Evolutionary conservation across 2,113 vertebrate genomes (phyloP).

Genomic region (Catharus bicknelli): DNA sequence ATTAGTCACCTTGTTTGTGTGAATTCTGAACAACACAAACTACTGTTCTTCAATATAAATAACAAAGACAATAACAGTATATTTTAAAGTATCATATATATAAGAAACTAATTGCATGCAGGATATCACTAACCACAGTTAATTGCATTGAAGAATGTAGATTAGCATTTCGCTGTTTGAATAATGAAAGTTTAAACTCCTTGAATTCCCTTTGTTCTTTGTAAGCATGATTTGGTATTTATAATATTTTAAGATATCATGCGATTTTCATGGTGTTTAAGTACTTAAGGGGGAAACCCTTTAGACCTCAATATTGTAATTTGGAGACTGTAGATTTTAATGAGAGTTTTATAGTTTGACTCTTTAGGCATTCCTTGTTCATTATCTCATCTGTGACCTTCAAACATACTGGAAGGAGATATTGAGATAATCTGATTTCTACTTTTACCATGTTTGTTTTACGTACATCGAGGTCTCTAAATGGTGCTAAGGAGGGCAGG

Average conservation of each 20-base stretch:
- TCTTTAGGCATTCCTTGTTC: conserved; percentile 9
- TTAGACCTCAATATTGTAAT: conserved; percentile 46
- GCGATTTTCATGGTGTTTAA: conserved; percentile 27
- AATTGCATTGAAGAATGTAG: conserved; percentile 46
- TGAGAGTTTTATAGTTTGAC: conserved; percentile 27
- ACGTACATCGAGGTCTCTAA: not conserved
- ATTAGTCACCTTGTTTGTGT: not conserved
- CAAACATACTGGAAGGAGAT: conserved; percentile 6
- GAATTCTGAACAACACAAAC: conserved; percentile 24
- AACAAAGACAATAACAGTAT: conserved; percentile 23
- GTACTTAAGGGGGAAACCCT: conserved; percentile 24
- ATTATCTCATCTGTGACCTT: conserved; percentile 59
- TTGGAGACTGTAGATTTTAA: conserved; percentile 41
- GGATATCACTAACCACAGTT: conserved; percentile 25
- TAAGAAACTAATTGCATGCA: conserved; percentile 49
- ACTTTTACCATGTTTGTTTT: conserved; percentile 1
- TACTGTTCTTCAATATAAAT: conserved; percentile 7
- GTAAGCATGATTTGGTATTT: conserved; percentile 47
- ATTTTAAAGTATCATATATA: conserved; percentile 18
- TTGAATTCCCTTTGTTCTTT: conserved; percentile 28
- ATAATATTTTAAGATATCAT: conserved; percentile 47
- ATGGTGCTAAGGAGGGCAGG: not conserved
- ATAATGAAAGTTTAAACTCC: conserved; percentile 50
- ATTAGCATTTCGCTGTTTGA: conserved; percentile 35
- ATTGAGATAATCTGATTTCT: not conserved